These are phyloP conservation scores for Pseudanteris insignis DNA, from an alignment of 2,888 invertebrate genomes.

Conservation along the genomic window DNA sequence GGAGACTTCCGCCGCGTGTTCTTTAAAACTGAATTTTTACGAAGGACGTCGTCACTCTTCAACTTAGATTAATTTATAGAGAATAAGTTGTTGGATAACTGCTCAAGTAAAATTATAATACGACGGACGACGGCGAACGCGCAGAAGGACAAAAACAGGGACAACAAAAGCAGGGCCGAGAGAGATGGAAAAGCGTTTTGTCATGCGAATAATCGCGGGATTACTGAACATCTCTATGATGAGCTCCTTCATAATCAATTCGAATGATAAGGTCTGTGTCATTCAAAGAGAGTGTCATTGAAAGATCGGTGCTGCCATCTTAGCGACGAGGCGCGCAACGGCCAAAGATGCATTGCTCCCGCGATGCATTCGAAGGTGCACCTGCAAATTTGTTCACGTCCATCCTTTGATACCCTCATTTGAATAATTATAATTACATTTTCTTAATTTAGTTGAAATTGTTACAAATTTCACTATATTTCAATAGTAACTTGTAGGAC, in stretches of 20 bases:
- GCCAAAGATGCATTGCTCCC: conserved; percentile 24
- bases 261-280: conserved; percentile 58
- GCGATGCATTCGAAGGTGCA: conserved; percentile 15
- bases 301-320: conserved; percentile 55
- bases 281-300: conserved; percentile 51
- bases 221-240: conserved; percentile 57
- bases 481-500: too few species aligned
- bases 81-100: conserved; percentile 7
- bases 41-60: conserved; percentile 21
- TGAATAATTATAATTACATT: too few species aligned
- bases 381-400: too few species aligned
- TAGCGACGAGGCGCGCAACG: conserved; percentile 18
- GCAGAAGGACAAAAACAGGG: conserved; percentile 5
- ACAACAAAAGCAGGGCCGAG: conserved; percentile 29
- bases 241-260: conserved; percentile 55
- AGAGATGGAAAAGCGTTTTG: conserved; percentile 50
- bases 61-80: conserved; percentile 17
- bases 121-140: conserved; percentile 1
- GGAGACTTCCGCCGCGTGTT: conserved; percentile 52
- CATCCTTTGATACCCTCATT: too few species aligned
- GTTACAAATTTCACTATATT: too few species aligned
- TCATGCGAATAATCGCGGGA: conserved; percentile 61
- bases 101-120: conserved; percentile 8
- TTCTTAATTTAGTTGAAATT: too few species aligned
- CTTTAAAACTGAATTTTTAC: conserved; percentile 27